Conservation (phyloP, 37 sponge, comb jelly and placozoan genomes). For the Agelas oroides region DNA sequence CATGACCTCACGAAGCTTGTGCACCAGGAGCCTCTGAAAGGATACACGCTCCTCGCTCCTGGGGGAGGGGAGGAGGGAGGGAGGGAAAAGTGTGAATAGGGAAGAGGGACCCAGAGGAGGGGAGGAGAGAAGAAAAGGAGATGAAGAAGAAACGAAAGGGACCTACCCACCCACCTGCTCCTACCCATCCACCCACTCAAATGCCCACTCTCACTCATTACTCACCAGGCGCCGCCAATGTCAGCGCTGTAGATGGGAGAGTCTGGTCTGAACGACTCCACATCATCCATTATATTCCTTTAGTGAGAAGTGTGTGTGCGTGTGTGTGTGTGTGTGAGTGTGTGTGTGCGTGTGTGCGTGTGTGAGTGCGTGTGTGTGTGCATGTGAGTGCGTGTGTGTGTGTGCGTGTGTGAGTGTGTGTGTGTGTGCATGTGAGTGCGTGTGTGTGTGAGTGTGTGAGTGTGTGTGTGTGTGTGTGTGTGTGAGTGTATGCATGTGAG, state of each 20-base stretch:
- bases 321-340: too few species aligned
- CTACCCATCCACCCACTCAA: too few species aligned
- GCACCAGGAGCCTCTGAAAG: conserved; percentile 49
- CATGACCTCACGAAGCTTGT: conserved; percentile 80
- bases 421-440: too few species aligned
- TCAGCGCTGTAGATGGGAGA: conserved; percentile 42
- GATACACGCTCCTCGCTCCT: conserved; percentile 7
- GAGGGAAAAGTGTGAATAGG: conserved; percentile 11
- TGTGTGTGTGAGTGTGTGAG: too few species aligned
- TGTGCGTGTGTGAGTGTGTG: too few species aligned
- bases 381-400: too few species aligned
- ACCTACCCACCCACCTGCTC: too few species aligned
- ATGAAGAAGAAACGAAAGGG: too few species aligned
- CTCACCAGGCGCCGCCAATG: neutral
- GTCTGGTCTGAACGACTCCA: conserved; percentile 69
- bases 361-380: too few species aligned
- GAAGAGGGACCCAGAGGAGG: neutral
- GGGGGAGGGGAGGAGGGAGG: neutral
- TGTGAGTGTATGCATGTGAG: neutral
- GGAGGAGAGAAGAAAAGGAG: neutral
- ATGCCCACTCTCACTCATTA: too few species aligned
- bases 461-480: too few species aligned
- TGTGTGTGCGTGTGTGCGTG: too few species aligned
- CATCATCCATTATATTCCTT: conserved; percentile 71
- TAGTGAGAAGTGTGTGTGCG: neutral